Base-by-base conservation (phyloP, 2,888 invertebrate species). In the Plemyria rubiginata region DNA sequence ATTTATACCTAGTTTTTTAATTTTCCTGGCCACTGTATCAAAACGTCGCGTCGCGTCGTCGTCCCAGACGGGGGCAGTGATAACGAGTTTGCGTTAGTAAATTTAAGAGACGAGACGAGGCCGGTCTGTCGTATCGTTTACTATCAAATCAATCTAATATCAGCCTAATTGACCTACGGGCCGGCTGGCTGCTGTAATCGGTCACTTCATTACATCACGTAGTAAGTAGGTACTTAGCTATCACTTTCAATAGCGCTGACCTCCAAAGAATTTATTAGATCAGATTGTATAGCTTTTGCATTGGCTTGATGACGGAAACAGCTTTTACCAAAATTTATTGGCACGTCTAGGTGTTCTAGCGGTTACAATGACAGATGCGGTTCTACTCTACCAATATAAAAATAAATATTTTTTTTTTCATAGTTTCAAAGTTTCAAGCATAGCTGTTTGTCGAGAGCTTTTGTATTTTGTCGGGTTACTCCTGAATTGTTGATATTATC, bases 171-270 rank as follows among this genome's bases (percentile, higher is more conserved):
- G 81, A 82, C 79, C 79, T 71, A 66, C 67, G 66, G 72, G 76
- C 78, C 73, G 70, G 70, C 16, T 6, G 4, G 70, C 80, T 85
- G 78, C 75, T 78, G 87, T 81, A 87, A 88, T 75, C 82, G 81
- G 84, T 86, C 84, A 79, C 73, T 73, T 74, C 76, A 77, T 90
- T 90, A 86, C 90, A 81, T 90, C 90, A 90, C 85, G 79, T 45
- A 45, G 43, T 43, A n/a, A 15, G 12, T 40, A 40, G n/a, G 80
- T 84, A 81, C 84, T n/a, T n/a, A n/a, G n/a, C n/a, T n/a, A n/a
- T n/a, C n/a, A n/a, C n/a, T 46, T 87, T 85, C 83, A 87, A 86
- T 87, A 80, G 8, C 9, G 78, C 72, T 72, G 72, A 75, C 73
- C 70, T 77, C 70, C 60, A 66, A 70, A 67, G 70, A 64, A 54